Percentiles rank a stretch among this genome's conserved stretches.
Evolutionary conservation across 2,888 invertebrate genomes (phyloP).

Genomic region (Amphipyra berbera): DNA sequence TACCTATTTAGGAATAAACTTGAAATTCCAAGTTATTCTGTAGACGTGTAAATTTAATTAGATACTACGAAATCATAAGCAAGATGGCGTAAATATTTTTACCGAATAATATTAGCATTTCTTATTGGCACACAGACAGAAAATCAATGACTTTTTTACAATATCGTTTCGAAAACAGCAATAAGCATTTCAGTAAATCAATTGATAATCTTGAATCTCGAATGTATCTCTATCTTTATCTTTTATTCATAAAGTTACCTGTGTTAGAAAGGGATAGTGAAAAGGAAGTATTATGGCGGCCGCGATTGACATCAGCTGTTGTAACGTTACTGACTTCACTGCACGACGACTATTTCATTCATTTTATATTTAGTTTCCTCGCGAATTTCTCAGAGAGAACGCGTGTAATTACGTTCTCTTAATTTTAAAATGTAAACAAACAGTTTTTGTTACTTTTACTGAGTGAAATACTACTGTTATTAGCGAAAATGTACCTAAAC

Average conservation of each 20-base stretch:
- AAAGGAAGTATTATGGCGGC: conserved; percentile 42
- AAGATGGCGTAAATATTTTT: not conserved
- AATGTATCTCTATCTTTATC: conserved; percentile 34
- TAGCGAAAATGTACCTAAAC: conserved; percentile 66
- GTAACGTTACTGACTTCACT: conserved; percentile 56
- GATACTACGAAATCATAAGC: not conserved
- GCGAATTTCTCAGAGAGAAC: conserved; percentile 49
- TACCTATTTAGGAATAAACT: not conserved
- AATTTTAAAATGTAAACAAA: conserved; percentile 82
- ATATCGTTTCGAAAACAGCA: not conserved
- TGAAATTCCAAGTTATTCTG: not conserved
- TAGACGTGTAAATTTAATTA: not conserved
- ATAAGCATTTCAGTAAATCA: conserved; percentile 25
- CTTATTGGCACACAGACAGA: not conserved
- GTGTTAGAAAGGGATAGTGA: conserved; percentile 41
- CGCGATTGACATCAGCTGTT: conserved; percentile 57
- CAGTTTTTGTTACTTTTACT: conserved; percentile 60
- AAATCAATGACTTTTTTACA: conserved; percentile 8
- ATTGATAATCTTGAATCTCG: conserved; percentile 26
- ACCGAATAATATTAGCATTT: not conserved
- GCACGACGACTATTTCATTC: conserved; percentile 44
- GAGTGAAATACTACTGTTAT: conserved; percentile 66
- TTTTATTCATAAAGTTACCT: fast-evolving
- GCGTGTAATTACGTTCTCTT: conserved; percentile 42
- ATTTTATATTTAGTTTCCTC: conserved; percentile 66